These are phyloP conservation scores for Drosophila insularis DNA, from an alignment of 1,140 invertebrate genomes.

Conservation along the genomic window DNA sequence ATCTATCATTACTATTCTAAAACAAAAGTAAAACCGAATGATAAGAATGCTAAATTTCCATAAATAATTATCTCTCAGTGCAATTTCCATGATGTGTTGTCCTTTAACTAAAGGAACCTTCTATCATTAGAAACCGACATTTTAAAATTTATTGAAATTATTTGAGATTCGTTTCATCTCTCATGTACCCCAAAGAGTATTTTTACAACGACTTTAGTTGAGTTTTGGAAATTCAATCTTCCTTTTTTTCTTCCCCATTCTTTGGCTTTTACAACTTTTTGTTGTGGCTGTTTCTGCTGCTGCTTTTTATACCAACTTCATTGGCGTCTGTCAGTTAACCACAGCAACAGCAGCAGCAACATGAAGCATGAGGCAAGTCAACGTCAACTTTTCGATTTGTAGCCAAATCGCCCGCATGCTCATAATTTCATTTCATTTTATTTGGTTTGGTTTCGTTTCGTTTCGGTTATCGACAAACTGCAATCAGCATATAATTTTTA, in stretches of 20 bases:
- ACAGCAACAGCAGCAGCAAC: neutral
- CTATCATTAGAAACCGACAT: too few relatives aligned
- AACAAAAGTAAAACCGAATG: too few relatives aligned
- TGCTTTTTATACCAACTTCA: slow-evolving; percentile 15
- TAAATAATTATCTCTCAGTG: too few relatives aligned
- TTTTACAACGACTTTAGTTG: neutral
- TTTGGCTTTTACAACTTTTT: slow-evolving; percentile 6
- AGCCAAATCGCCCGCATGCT: slow-evolving; percentile 60
- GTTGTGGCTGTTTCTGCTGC: neutral
- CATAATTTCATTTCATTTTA: slow-evolving; percentile 56
- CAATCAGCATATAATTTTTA: slow-evolving; percentile 78
- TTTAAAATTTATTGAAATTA: too few relatives aligned
- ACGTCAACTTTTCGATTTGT: slow-evolving; percentile 13
- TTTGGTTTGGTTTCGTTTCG: slow-evolving; percentile 42
- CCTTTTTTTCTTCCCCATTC: neutral
- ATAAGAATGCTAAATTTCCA: too few relatives aligned
- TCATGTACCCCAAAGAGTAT: neutral
- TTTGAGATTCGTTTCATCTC: too few relatives aligned
- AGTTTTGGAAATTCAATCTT: slow-evolving; percentile 2
- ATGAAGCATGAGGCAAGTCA: slow-evolving; percentile 5
- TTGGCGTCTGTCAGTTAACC: slow-evolving; percentile 20
- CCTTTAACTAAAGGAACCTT: too few relatives aligned
- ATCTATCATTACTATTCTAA: too few relatives aligned
- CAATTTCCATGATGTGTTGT: too few relatives aligned
- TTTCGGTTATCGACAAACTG: slow-evolving; percentile 72